Evolutionary conservation across 1,140 invertebrate species (phyloP).

Genomic region (Ericerus pela): DNA sequence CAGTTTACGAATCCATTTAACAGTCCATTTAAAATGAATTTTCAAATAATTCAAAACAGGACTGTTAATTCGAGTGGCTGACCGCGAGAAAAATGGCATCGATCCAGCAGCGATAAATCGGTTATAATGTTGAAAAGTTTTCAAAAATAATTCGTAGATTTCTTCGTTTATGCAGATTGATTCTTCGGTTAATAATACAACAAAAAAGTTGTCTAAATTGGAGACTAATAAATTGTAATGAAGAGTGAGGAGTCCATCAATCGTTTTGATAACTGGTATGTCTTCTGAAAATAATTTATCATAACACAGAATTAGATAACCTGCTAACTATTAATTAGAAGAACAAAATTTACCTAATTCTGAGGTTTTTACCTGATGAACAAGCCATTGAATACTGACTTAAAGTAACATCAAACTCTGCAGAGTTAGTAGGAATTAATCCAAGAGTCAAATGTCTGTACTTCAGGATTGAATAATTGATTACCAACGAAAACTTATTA

Average conservation of each 20-base stretch:
- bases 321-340: too few species aligned
- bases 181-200: not conserved
- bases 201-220: not conserved
- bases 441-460: not conserved
- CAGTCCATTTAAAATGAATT: constrained; percentile 1
- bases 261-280: not conserved
- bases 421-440: too few species aligned
- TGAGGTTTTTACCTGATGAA: not conserved
- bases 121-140: constrained; percentile 1
- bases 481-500: constrained; percentile 1
- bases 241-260: not conserved
- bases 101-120: not conserved
- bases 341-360: not conserved
- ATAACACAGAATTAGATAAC: not conserved
- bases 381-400: not conserved
- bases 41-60: not conserved
- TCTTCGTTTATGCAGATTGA: not conserved
- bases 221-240: not conserved
- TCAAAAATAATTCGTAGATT: not conserved
- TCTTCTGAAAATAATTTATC: not conserved
- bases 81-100: not conserved
- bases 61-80: not conserved
- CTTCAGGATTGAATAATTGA: not conserved
- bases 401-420: not conserved
- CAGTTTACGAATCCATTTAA: not conserved